A percentile compares a stretch with the other conserved stretches of the same genome.
These are phyloP conservation scores for Leptinotarsa lineolata DNA, from an alignment of 1,140 invertebrate genomes.

Conservation along the genomic window DNA sequence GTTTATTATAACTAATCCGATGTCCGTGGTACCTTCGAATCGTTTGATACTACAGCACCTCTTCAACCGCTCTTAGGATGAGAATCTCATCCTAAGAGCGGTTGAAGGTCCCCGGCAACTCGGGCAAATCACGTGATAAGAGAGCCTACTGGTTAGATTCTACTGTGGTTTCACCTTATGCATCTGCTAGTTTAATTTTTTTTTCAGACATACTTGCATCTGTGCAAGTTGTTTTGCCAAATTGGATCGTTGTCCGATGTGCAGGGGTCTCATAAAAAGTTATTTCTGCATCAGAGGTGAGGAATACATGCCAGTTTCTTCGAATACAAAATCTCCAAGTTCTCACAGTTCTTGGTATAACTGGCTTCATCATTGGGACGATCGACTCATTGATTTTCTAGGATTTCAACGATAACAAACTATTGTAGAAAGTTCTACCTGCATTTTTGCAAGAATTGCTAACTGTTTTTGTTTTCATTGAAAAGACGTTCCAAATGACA, in stretches of 20 bases:
- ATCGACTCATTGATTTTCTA: conserved; percentile 67
- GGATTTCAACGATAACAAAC: conserved; percentile 60
- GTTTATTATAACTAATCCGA: too few species aligned
- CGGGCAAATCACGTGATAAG: too few species aligned
- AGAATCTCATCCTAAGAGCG: too few species aligned
- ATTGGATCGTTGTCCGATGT: conserved; percentile 81
- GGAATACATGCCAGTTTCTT: conserved; percentile 71
- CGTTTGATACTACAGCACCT: too few species aligned
- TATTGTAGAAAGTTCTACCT: conserved; percentile 5
- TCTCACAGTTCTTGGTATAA: conserved; percentile 50
- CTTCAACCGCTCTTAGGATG: too few species aligned
- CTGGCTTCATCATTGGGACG: conserved; percentile 67
- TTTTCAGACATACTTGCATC: conserved; percentile 74
- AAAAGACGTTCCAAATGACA: background rate
- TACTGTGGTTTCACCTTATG: too few species aligned
- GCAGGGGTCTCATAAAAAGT: conserved; percentile 75
- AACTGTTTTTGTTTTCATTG: background rate
- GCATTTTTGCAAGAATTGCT: too few species aligned
- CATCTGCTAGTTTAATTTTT: background rate
- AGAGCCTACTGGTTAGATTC: too few species aligned
- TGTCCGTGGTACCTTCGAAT: too few species aligned
- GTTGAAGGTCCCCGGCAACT: too few species aligned
- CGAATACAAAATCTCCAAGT: conserved; percentile 35
- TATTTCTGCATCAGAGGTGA: conserved; percentile 80
- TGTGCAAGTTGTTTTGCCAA: conserved; percentile 76